Evolutionary conservation across 2,797 vertebrate genomes (phyloP), one percentile per base, ranked within the genome.

Genomic region (Dicrostonyx torquatus): DNA sequence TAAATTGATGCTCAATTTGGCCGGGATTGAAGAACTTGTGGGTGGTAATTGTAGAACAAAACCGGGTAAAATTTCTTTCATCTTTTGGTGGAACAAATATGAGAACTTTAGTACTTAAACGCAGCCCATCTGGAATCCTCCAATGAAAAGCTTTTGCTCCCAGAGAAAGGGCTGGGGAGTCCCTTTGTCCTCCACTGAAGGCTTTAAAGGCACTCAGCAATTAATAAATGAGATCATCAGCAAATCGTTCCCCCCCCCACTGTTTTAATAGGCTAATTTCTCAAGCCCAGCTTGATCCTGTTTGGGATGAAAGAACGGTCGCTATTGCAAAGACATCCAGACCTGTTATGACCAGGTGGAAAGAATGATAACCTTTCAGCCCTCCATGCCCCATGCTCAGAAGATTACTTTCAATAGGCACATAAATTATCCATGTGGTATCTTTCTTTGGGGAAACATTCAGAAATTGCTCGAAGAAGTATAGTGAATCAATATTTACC

Each of bases 221-320:
- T 97, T 97, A 97, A 97, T 94, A 88, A 95, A 97, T 92, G 94
- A 97, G 94, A 97, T 94, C 87, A 89, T 79, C 2, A 14, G 70
- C 97, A 95, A 97, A 97, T 62, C 78, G 91, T 37, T 50, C 87
- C 95, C 22, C 22, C 97, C 97, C 40, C 95, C 94, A 55, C 87
- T 6, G 45, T 70, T 88, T 93, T 96, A 96, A 95, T 53, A 96
- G 37, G 45, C 62, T 96, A 45, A 13, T 80, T 96, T 96, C 92
- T 92, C 80, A 97, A 83, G 75, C 84, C 93, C 78, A 31, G 66
- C 34, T 83, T 89, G n/a, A 29, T 12, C 76, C 24, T 93, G 90
- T 79, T 24, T 66, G 75, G 26, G 87, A 95, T 86, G 55, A 96
- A 96, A 96, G 50, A 93, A 20, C 0, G 0, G 1, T 86, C 55